Conservation (phyloP, 37 sponge, comb jelly and placozoan species). For the Eunapius fragilis region DNA sequence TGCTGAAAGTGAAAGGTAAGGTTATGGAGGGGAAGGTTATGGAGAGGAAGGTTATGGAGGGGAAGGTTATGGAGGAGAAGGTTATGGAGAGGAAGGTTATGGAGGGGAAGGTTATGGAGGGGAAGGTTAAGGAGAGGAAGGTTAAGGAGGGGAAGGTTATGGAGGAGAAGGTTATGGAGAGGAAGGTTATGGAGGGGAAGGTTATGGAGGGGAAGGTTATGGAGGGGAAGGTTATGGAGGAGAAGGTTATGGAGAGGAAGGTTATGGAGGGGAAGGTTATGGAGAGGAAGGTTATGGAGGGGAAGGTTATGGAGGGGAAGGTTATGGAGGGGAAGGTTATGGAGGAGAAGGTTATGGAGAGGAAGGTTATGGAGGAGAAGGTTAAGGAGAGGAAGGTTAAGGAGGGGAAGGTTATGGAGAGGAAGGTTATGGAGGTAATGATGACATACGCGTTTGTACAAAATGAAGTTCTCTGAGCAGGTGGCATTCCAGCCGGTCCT, state of each 20-base stretch:
- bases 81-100: neutral
- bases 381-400: neutral
- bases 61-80: neutral
- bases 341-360: neutral
- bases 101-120: neutral
- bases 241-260: neutral
- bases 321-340: neutral
- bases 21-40: neutral
- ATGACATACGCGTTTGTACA: conserved; percentile 11
- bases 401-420: neutral
- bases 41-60: neutral
- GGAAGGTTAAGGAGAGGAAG: neutral
- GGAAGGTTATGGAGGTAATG: neutral
- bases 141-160: neutral
- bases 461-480: conserved; percentile 12
- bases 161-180: neutral
- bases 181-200: neutral
- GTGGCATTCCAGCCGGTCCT: conserved; percentile 13
- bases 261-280: no score
- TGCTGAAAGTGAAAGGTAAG: conserved; percentile 5
- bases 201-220: no score
- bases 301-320: neutral
- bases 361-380: neutral
- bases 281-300: neutral
- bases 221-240: neutral